Conservation (phyloP, 2,797 vertebrate genomes). For the Parambassis ranga region DNA sequence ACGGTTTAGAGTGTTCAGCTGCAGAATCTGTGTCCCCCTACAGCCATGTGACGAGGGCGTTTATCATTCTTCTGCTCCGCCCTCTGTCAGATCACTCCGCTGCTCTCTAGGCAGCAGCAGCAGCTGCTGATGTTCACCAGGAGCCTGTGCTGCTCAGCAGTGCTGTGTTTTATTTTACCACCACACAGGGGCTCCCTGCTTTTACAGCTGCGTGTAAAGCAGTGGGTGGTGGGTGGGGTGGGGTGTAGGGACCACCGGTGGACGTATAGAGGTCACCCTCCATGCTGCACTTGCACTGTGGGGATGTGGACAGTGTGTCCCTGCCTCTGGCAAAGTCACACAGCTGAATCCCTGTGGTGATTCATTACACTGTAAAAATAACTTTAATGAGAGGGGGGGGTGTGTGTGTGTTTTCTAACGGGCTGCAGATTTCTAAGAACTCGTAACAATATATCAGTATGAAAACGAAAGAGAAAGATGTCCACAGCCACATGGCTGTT, state of each 20-base stretch:
- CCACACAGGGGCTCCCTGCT: not conserved
- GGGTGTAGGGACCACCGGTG: too few species aligned
- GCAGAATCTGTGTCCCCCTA: too few species aligned
- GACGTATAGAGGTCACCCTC: not conserved
- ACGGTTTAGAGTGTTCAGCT: too few species aligned
- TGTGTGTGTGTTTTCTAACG: not conserved
- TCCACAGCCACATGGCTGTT: too few species aligned
- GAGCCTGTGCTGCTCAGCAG: too few species aligned
- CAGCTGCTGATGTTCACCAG: not conserved
- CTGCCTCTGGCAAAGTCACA: conserved; percentile 21
- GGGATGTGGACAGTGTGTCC: not conserved
- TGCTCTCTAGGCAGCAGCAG: conserved; percentile 13
- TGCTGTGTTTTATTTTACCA: too few species aligned
- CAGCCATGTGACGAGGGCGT: too few species aligned
- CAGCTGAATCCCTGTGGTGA: not conserved
- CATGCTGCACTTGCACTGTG: not conserved
- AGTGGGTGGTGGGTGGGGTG: too few species aligned
- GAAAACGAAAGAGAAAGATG: too few species aligned
- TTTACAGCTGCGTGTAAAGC: not conserved
- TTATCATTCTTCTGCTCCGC: too few species aligned
- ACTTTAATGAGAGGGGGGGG: not conserved
- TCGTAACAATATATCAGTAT: too few species aligned
- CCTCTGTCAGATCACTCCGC: too few species aligned
- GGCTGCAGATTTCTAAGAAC: not conserved
- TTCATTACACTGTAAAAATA: conserved; percentile 25